Base-by-base conservation (phyloP, 2,113 vertebrate genomes). In the Spea multiplicata region DNA sequence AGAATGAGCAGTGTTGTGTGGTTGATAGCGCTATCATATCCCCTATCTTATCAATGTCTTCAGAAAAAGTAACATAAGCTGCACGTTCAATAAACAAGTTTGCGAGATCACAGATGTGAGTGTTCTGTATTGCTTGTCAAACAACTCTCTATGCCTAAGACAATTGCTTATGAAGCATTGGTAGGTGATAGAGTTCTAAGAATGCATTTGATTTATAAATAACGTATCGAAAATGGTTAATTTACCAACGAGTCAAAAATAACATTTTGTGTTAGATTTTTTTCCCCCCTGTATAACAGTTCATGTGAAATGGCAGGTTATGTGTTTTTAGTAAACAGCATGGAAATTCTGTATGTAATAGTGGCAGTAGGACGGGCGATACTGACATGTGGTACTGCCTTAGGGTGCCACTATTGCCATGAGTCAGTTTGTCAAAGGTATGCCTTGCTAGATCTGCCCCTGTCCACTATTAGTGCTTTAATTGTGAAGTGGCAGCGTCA, bases 271-370 rank as follows among this genome's bases (percentile, higher is more conserved):
- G n/a, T n/a, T n/a, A n/a, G n/a, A n/a, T 50, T 17, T 10, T 45
- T 50, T 71, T 47, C 59, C n/a, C n/a, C n/a, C n/a, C 62, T 30
- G 57, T 59, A 81, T 67, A 73, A 9, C 45, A 59, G 50, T 71
- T 74, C 14, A 7, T 13, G 74, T n/a, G 48, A 13, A 66, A 53
- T 67, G 44, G 17, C 6, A 76, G 61, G 47, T 46, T 16, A 17
- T 65, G 30, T 10, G 8, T 65, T 49, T 65, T 6, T 59, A 74
- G 48, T 13, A 50, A 65, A 48, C 44, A 14, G 30, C 30, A 30
- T 30, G 30, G 30, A 30, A 30, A 30, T 30, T 30, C 30, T 30
- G 30, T 30, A 30, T 30, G 30, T 30, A 30, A 30, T 2, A 30
- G 30, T 30, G 30, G 30, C 30, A 30, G 30, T 30, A 30, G 30